Evolutionary conservation across 2,113 vertebrate genomes (phyloP).

Genomic region (Empidonax traillii): DNA sequence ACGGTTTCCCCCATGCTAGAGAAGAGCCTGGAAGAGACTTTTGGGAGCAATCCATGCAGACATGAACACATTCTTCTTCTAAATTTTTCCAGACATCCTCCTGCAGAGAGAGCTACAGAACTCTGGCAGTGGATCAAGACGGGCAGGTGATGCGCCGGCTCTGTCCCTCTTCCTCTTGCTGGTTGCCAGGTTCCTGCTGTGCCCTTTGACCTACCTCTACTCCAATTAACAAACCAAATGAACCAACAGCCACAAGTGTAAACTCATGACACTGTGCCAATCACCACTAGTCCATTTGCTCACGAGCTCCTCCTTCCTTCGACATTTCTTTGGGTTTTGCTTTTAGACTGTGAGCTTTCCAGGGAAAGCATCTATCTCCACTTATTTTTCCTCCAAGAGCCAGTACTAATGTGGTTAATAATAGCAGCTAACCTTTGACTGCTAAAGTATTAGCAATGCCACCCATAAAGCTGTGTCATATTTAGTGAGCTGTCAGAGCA

Average conservation of each 20-base stretch:
- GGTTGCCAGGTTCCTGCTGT: conserved; percentile 32
- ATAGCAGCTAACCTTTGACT: conserved; percentile 8
- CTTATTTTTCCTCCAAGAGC: not conserved
- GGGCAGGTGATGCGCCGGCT: not conserved
- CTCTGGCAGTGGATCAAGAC: not conserved
- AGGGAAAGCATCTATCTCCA: not conserved
- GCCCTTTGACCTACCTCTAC: not conserved
- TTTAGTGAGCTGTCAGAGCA: conserved; percentile 52
- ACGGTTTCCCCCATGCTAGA: not conserved
- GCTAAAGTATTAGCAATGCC: not conserved
- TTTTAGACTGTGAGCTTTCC: not conserved
- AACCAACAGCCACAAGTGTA: not conserved
- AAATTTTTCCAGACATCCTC: not conserved
- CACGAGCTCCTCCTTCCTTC: not conserved
- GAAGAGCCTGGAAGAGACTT: not conserved
- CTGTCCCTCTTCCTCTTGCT: not conserved
- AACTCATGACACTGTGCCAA: not conserved
- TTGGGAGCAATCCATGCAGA: not conserved
- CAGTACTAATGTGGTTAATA: not conserved
- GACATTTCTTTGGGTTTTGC: not conserved
- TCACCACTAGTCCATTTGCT: not conserved
- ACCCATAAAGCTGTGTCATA: conserved; percentile 42
- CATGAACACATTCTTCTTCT: not conserved
- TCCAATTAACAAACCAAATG: conserved; percentile 39
- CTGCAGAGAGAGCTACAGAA: not conserved